Conservation (phyloP, 2,113 vertebrate genomes). For the Diadophis punctatus region DNA sequence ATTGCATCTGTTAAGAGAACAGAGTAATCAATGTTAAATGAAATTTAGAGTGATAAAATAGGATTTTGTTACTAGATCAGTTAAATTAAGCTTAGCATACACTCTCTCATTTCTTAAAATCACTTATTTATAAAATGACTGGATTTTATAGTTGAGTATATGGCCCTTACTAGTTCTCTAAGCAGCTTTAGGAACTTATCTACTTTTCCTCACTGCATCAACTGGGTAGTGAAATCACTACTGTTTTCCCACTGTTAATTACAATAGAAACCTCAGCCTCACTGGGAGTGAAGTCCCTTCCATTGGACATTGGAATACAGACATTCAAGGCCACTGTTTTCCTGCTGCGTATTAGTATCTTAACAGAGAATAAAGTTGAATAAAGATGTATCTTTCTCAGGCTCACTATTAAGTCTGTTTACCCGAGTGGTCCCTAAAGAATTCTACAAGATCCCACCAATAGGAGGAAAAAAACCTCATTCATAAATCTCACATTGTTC, state of each 20-base stretch:
- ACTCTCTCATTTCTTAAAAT: background rate
- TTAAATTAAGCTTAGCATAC: background rate
- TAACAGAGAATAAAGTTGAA: background rate
- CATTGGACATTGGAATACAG: background rate
- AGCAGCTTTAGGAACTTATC: background rate
- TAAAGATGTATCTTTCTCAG: background rate
- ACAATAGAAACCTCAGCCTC: background rate
- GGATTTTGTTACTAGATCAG: background rate
- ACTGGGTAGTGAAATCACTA: background rate
- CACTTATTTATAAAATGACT: background rate
- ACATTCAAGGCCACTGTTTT: background rate
- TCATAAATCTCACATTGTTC: background rate
- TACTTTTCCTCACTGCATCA: background rate
- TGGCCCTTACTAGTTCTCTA: background rate
- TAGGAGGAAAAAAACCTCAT: background rate
- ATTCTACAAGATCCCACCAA: background rate
- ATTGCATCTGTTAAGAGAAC: background rate
- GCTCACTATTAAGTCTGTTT: background rate
- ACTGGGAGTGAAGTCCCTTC: background rate
- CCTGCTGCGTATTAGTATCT: background rate
- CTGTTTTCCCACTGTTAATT: background rate
- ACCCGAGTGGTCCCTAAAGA: background rate
- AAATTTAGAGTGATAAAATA: background rate
- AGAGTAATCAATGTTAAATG: background rate
- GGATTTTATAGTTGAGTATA: background rate